These are phyloP conservation scores for Aphelinus certus DNA, from an alignment of 1,140 invertebrate species.

Conservation along the genomic window DNA sequence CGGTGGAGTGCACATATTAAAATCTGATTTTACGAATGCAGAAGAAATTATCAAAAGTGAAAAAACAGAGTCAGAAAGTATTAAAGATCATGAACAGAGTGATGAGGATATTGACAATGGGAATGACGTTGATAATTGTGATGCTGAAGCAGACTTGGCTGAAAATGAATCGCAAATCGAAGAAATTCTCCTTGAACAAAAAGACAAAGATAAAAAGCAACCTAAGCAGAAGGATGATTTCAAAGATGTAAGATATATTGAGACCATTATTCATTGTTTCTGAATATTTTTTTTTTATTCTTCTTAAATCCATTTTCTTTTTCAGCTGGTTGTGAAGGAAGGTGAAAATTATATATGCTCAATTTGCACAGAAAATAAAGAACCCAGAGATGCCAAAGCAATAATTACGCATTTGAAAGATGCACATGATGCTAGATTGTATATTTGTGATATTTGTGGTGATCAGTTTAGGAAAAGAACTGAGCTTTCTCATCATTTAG, in stretches of 20 bases:
- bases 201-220: conserved; percentile 5
- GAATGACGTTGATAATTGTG: conserved; percentile 46
- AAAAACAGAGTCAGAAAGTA: conserved; percentile 38
- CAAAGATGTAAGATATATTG: conserved; percentile 15
- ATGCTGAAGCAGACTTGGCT: conserved; percentile 15
- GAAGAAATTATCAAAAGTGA: conserved; percentile 21
- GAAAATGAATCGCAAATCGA: conserved; percentile 41
- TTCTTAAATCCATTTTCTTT: conserved; percentile 33
- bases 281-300: neutral
- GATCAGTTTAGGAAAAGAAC: conserved; percentile 71
- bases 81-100: conserved; percentile 42
- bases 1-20: no score
- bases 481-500: conserved; percentile 73
- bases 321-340: conserved; percentile 65
- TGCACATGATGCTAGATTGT: conserved; percentile 71
- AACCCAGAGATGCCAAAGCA: conserved; percentile 67
- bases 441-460: conserved; percentile 79
- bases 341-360: conserved; percentile 70
- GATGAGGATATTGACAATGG: conserved; percentile 50
- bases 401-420: conserved; percentile 72
- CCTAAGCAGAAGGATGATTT: conserved; percentile 51
- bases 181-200: conserved; percentile 55
- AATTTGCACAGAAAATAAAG: conserved; percentile 66
- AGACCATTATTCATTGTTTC: no score
- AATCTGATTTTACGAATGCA: neutral